Conservation (phyloP, 1,140 invertebrate genomes). For the Drosophila navojoa region DNA sequence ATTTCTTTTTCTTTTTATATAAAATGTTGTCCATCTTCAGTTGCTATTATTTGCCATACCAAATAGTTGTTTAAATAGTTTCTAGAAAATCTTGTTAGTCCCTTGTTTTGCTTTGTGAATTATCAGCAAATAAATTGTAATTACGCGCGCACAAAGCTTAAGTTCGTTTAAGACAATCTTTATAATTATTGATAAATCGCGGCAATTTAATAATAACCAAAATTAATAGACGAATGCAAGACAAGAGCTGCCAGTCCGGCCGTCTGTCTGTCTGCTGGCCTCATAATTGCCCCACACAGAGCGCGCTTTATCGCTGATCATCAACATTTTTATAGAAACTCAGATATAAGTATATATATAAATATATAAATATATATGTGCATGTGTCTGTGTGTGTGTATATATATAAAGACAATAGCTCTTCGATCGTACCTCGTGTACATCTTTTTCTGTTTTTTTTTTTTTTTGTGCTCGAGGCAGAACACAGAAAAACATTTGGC, state of each 20-base stretch:
- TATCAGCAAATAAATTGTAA: constrained; percentile 2
- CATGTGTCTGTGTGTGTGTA: too few species aligned
- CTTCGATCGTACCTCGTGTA: constrained; percentile 53
- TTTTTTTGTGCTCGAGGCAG: constrained; percentile 51
- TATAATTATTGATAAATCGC: constrained; percentile 19
- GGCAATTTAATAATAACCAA: constrained; percentile 7
- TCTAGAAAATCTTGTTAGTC: background rate
- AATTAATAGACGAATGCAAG: constrained; percentile 10
- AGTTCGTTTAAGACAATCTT: constrained; percentile 22
- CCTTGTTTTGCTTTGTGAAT: background rate
- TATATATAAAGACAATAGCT: constrained; percentile 20
- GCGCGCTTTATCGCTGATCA: constrained; percentile 36
- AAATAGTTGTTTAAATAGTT: background rate
- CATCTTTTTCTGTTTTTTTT: constrained; percentile 64
- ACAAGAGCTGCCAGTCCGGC: background rate
- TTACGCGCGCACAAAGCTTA: background rate
- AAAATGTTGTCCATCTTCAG: background rate
- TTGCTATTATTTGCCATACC: background rate
- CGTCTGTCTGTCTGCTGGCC: background rate
- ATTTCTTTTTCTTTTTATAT: too few species aligned
- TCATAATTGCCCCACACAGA: constrained; percentile 35
- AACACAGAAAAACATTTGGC: constrained; percentile 72
- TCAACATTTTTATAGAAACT: constrained; percentile 36
- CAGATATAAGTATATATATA: constrained; percentile 5
- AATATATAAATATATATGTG: background rate